phyloP scores from a whole-genome alignment of 2,888 invertebrate species.

The Cyclophora punctaria region DNA sequence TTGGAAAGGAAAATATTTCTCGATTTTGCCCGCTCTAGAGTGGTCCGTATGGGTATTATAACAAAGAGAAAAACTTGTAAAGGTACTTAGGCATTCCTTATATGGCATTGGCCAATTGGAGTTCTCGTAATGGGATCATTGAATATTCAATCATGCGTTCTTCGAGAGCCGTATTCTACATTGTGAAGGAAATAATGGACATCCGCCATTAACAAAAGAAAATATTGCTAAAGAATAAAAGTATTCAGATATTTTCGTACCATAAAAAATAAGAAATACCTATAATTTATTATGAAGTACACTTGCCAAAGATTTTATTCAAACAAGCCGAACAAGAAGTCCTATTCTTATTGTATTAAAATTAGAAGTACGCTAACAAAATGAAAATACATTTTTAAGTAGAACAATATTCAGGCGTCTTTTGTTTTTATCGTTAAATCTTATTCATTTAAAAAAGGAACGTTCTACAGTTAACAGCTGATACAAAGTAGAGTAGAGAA shows the following conservation, averaged over 20 bases:
- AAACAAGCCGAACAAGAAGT: too few relatives aligned
- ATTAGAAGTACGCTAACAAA: too few relatives aligned
- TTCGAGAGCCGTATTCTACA: constrained; percentile 17
- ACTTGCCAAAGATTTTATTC: not conserved
- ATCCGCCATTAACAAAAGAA: constrained; percentile 9
- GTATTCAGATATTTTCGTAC: too few relatives aligned
- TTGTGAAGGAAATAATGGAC: constrained; percentile 24
- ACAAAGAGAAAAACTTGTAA: not conserved
- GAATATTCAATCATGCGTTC: constrained; percentile 24
- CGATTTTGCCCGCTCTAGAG: too few relatives aligned
- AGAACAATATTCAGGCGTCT: too few relatives aligned
- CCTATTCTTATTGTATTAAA: too few relatives aligned
- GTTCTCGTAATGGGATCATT: constrained; percentile 23
- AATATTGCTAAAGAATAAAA: constrained; percentile 1
- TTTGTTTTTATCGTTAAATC: too few relatives aligned
- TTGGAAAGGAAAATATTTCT: too few relatives aligned
- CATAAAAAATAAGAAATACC: not conserved
- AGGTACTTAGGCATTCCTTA: constrained; percentile 10
- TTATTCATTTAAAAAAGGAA: too few relatives aligned
- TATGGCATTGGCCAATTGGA: constrained; percentile 14
- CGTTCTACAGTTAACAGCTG: not conserved
- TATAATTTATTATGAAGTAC: not conserved
- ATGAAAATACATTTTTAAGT: too few relatives aligned
- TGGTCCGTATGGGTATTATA: too few relatives aligned
- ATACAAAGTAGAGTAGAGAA: constrained; percentile 10